These are phyloP conservation scores for Gallinago nigripennis DNA, from an alignment of 2,797 vertebrate genomes.

Conservation along the genomic window DNA sequence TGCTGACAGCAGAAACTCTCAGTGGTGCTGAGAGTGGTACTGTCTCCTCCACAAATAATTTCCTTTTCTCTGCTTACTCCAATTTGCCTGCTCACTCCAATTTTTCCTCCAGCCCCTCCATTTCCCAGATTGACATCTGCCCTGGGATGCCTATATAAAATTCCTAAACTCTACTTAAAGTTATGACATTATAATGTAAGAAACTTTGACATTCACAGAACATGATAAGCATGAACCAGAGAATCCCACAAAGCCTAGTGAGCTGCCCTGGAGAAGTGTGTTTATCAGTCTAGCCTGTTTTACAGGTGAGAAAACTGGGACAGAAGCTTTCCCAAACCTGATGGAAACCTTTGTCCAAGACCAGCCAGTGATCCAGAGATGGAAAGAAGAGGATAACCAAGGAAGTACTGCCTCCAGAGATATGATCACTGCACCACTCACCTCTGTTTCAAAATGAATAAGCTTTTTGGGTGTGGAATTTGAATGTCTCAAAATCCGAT, in stretches of 20 bases:
- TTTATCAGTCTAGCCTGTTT: not conserved
- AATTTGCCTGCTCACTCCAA: not conserved
- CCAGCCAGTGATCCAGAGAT: not conserved
- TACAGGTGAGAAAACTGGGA: not conserved
- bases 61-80: not conserved
- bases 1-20: conserved; percentile 20
- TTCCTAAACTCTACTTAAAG: not conserved
- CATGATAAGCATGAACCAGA: not conserved
- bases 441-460: not conserved
- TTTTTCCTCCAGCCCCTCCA: conserved; percentile 2
- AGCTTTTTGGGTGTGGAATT: not conserved
- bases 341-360: not conserved
- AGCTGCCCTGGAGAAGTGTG: not conserved
- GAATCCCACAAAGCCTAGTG: not conserved
- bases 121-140: not conserved
- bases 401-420: not conserved
- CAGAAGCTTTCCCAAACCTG: not conserved
- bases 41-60: not conserved
- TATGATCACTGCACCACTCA: not conserved
- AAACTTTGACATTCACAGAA: not conserved
- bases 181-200: not conserved
- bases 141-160: not conserved
- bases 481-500: not conserved
- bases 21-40: not conserved
- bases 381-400: not conserved